Evolutionary conservation across 2,113 vertebrate species (phyloP).

Genomic region (Nansenia antarctica): DNA sequence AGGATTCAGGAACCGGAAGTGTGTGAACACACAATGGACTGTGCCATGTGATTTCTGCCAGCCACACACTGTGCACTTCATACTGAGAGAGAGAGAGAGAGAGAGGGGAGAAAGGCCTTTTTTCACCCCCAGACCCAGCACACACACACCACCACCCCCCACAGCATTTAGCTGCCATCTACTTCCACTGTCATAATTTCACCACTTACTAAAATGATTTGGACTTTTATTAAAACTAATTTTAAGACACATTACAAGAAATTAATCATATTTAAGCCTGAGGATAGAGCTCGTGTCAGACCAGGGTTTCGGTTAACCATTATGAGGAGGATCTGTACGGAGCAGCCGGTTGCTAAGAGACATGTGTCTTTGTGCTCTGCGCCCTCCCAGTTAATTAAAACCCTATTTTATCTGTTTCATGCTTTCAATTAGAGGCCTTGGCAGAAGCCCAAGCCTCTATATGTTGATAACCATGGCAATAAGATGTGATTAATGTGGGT

Average conservation of each 20-base stretch:
- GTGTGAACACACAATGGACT: not conserved
- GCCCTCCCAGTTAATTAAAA: slow-evolving; percentile 73
- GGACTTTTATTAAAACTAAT: no score
- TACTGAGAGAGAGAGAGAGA: not conserved
- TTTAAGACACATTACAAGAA: not conserved
- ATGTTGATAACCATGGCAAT: slow-evolving; percentile 64
- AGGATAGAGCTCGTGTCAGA: no score
- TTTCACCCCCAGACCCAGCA: no score
- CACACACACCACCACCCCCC: no score
- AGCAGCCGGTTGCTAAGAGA: slow-evolving; percentile 69
- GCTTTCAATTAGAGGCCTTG: slow-evolving; percentile 72
- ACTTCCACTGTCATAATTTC: not conserved
- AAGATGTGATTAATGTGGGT: slow-evolving; percentile 60
- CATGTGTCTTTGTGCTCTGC: slow-evolving; percentile 57
- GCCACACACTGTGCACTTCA: not conserved
- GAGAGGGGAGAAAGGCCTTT: not conserved
- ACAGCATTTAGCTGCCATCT: not conserved
- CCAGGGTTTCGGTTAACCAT: no score
- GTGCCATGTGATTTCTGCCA: not conserved
- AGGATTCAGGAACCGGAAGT: not conserved
- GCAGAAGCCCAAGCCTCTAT: slow-evolving; percentile 55
- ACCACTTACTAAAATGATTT: not conserved
- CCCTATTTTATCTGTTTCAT: slow-evolving; percentile 68
- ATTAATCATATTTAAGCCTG: no score
- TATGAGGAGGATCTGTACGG: slow-evolving; percentile 26